Conservation (phyloP, 2,888 invertebrate genomes). For the Pachydiplax longipennis region DNA sequence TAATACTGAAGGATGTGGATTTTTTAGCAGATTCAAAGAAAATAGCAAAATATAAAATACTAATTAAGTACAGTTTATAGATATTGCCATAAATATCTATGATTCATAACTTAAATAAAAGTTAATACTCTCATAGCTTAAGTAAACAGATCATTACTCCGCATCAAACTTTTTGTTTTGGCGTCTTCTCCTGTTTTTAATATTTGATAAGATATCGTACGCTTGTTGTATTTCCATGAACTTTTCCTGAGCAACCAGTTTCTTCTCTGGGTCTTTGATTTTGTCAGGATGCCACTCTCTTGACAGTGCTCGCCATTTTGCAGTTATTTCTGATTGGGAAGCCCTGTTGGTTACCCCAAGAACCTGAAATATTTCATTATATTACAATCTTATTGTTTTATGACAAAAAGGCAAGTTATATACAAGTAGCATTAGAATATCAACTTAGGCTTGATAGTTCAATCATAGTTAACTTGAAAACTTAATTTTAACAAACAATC, state of each 20-base stretch:
- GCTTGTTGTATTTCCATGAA: constrained; percentile 95
- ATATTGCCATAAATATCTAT: no score
- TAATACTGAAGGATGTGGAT: no score
- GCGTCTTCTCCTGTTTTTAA: constrained; percentile 76
- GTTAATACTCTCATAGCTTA: no score
- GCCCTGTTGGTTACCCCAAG: constrained; percentile 80
- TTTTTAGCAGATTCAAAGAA: no score
- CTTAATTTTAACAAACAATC: no score
- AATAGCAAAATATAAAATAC: no score
- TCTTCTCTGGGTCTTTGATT: constrained; percentile 74
- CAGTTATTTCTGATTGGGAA: constrained; percentile 84
- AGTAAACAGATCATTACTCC: neutral
- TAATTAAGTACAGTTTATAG: no score
- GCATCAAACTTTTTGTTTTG: constrained; percentile 72
- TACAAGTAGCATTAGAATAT: no score
- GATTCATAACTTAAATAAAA: no score
- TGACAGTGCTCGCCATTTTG: constrained; percentile 81
- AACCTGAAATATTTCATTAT: constrained; percentile 62
- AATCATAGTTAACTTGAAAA: no score
- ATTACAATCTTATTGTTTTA: neutral
- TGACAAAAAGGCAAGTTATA: neutral
- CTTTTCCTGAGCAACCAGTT: constrained; percentile 77
- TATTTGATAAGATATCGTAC: constrained; percentile 86
- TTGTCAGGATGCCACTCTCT: constrained; percentile 92
- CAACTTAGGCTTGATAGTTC: no score